These are phyloP conservation scores for Sminthurides bifidus DNA, from an alignment of 1,140 invertebrate species.

Conservation along the genomic window DNA sequence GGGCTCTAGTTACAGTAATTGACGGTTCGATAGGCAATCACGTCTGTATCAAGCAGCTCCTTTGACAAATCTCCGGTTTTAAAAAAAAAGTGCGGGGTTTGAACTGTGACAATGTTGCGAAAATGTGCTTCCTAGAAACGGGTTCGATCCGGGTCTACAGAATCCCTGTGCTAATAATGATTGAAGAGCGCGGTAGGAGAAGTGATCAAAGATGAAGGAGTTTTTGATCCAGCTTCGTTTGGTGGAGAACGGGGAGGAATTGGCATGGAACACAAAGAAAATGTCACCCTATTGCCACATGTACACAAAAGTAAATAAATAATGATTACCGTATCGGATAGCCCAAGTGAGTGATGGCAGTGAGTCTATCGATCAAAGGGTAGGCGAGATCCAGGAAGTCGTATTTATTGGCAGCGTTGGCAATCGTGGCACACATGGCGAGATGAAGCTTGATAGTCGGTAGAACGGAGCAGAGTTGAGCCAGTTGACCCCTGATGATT, in stretches of 20 bases:
- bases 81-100: too few species aligned
- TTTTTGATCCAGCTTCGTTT: too few species aligned
- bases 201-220: not conserved
- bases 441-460: slow-evolving; percentile 54
- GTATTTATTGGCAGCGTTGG: slow-evolving; percentile 53
- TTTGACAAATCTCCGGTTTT: too few species aligned
- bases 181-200: not conserved
- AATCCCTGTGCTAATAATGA: not conserved
- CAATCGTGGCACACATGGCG: slow-evolving; percentile 53
- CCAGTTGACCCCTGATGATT: slow-evolving; percentile 47
- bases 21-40: too few species aligned
- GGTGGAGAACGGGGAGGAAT: not conserved
- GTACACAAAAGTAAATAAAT: too few species aligned
- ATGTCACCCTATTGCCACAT: too few species aligned
- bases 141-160: too few species aligned
- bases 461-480: slow-evolving; percentile 46
- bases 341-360: slow-evolving; percentile 51
- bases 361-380: slow-evolving; percentile 51
- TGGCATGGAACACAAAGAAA: not conserved
- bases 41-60: too few species aligned
- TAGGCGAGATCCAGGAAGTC: slow-evolving; percentile 58
- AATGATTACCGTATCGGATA: slow-evolving; percentile 46
- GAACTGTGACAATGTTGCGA: too few species aligned
- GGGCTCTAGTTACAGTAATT: too few species aligned
- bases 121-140: too few species aligned